phyloP scores from a whole-genome alignment of 2,797 vertebrate species.

The Acipenser transmontanus region DNA sequence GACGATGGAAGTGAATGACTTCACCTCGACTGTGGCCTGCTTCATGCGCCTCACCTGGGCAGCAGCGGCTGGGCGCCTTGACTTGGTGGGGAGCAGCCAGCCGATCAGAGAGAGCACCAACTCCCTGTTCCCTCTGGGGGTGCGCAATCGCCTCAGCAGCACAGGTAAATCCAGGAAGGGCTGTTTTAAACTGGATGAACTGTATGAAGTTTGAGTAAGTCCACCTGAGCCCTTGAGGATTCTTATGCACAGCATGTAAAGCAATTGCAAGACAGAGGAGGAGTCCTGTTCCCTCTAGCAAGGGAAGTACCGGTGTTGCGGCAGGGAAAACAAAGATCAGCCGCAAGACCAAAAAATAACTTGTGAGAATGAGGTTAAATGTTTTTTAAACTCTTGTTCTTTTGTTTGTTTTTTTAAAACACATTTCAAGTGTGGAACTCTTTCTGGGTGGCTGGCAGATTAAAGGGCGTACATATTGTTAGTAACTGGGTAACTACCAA shows the following conservation, averaged over 20 bases:
- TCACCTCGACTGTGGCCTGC: constrained; percentile 92
- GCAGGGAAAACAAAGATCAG: too few species aligned
- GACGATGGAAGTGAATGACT: constrained; percentile 96
- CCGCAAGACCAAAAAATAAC: background rate
- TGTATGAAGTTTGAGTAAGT: background rate
- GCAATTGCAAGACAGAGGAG: too few species aligned
- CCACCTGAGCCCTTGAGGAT: background rate
- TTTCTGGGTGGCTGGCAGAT: too few species aligned
- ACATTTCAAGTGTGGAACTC: too few species aligned
- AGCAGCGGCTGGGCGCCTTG: constrained; percentile 88
- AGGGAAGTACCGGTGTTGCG: background rate
- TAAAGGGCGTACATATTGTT: too few species aligned
- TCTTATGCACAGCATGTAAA: too few species aligned
- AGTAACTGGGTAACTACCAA: too few species aligned
- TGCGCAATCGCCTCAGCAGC: constrained; percentile 91
- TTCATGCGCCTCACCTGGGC: constrained; percentile 98
- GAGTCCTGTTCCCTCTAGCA: background rate
- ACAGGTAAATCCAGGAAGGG: constrained; percentile 66
- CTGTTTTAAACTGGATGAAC: background rate
- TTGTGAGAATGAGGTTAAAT: background rate
- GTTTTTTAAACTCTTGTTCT: too few species aligned
- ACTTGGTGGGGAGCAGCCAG: constrained; percentile 92
- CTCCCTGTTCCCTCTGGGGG: constrained; percentile 75
- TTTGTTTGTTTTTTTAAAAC: too few species aligned
- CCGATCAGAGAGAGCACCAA: constrained; percentile 88